phyloP scores from a whole-genome alignment of 2,888 invertebrate species.

The Tenthredo amoena region DNA sequence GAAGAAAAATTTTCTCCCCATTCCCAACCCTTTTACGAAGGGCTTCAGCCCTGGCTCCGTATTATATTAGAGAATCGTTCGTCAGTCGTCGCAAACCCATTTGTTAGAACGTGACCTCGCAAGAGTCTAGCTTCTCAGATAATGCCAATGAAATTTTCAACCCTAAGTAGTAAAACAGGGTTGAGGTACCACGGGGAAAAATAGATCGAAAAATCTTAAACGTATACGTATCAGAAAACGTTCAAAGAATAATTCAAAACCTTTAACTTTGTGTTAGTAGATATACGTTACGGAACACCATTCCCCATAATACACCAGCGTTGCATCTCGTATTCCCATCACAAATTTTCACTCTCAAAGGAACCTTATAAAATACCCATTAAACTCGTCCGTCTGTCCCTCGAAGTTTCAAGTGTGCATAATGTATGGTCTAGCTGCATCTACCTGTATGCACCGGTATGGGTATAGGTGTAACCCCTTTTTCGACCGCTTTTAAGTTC shows the following conservation, averaged over 20 bases:
- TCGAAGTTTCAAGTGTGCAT: slow-evolving; percentile 22
- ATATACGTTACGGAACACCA: neutral
- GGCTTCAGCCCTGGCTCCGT: neutral
- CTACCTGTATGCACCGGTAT: neutral
- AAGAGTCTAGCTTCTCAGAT: slow-evolving; percentile 40
- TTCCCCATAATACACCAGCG: neutral
- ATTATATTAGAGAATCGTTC: slow-evolving; percentile 41
- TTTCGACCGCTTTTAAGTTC: neutral
- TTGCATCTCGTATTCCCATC: slow-evolving; percentile 31
- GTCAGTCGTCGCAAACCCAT: slow-evolving; percentile 31
- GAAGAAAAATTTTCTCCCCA: slow-evolving; percentile 8
- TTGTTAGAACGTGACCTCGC: slow-evolving; percentile 36
- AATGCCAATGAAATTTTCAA: slow-evolving; percentile 29
- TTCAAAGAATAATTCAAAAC: neutral
- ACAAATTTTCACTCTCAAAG: slow-evolving; percentile 11
- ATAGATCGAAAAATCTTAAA: neutral
- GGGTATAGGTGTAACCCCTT: slow-evolving; percentile 19
- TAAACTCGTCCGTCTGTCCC: slow-evolving; percentile 42
- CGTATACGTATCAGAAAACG: neutral
- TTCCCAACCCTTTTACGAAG: slow-evolving; percentile 27
- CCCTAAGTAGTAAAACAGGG: slow-evolving; percentile 11
- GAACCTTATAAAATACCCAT: slow-evolving; percentile 46
- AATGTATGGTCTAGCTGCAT: neutral
- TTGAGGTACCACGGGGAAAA: neutral
- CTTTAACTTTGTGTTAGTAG: neutral